Conservation (phyloP, 1,140 invertebrate species). For the Popillia japonica region DNA sequence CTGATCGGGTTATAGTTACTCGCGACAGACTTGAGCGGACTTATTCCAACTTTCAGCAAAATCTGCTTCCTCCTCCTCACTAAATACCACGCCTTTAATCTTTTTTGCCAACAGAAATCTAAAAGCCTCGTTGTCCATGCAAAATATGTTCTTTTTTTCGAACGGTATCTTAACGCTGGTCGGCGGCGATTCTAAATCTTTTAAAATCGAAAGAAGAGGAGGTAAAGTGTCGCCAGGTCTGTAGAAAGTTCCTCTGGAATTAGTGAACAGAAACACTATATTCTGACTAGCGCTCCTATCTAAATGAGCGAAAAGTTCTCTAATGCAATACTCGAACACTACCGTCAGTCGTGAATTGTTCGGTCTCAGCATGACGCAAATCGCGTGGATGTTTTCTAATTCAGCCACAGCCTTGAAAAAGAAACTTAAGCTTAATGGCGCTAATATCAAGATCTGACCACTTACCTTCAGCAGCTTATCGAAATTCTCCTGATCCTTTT, state of each 20-base stretch:
- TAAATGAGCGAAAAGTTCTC: slow-evolving; percentile 51
- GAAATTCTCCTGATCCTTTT: slow-evolving; percentile 14
- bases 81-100: slow-evolving; percentile 46
- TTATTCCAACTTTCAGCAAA: slow-evolving; percentile 52
- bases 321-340: slow-evolving; percentile 53
- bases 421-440: too few species aligned
- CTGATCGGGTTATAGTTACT: neutral
- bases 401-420: slow-evolving; percentile 50
- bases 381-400: slow-evolving; percentile 51
- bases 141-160: slow-evolving; percentile 50
- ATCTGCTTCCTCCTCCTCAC: slow-evolving; percentile 25
- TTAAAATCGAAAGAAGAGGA: slow-evolving; percentile 41
- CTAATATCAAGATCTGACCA: neutral
- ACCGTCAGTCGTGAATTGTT: slow-evolving; percentile 47
- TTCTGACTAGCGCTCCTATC: slow-evolving; percentile 52
- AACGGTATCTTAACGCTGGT: slow-evolving; percentile 47
- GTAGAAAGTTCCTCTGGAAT: slow-evolving; percentile 50
- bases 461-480: slow-evolving; percentile 24
- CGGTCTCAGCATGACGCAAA: slow-evolving; percentile 52
- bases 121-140: slow-evolving; percentile 56
- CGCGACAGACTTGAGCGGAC: slow-evolving; percentile 40
- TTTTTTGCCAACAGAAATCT: slow-evolving; percentile 47
- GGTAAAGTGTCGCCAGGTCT: slow-evolving; percentile 50
- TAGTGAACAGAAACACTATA: slow-evolving; percentile 55
- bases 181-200: slow-evolving; percentile 47